Evolutionary conservation across 1,140 invertebrate genomes (phyloP).

Genomic region (Anoplophora glabripennis): DNA sequence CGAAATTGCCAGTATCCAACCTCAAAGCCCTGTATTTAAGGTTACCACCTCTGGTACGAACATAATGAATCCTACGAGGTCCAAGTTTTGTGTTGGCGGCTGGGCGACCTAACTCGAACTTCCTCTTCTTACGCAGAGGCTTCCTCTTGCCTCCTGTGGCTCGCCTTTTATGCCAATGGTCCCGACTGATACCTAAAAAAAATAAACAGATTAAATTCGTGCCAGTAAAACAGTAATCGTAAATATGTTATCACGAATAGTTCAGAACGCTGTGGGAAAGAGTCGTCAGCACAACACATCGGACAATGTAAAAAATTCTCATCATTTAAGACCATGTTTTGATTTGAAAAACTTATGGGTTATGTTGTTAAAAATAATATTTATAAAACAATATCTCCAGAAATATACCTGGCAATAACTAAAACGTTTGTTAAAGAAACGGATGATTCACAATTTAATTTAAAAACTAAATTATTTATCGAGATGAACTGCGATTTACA

Average conservation of each 20-base stretch:
- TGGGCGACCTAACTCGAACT: conserved; percentile 97
- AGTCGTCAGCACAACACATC: conserved; percentile 40
- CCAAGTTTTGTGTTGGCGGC: conserved; percentile 98
- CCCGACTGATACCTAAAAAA: conserved; percentile 94
- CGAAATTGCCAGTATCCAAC: conserved; percentile 94
- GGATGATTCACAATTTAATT: conserved; percentile 8
- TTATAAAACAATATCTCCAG: conserved; percentile 4
- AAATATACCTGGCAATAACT: conserved; percentile 12
- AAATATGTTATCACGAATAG: conserved; percentile 8
- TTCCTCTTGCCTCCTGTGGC: conserved; percentile 96
- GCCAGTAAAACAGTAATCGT: background rate
- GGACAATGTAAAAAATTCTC: conserved; percentile 24
- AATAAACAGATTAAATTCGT: conserved; percentile 5
- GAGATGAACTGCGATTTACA: conserved; percentile 33
- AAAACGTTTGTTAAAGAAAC: conserved; percentile 9
- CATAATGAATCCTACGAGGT: conserved; percentile 83
- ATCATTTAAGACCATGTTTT: conserved; percentile 32
- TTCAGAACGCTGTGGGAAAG: conserved; percentile 48
- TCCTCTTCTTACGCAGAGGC: conserved; percentile 96
- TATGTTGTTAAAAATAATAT: conserved; percentile 18
- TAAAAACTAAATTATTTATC: conserved; percentile 11
- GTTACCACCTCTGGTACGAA: conserved; percentile 95
- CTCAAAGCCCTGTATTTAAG: conserved; percentile 94
- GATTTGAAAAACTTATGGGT: conserved; percentile 19
- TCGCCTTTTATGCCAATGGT: conserved; percentile 98